Percentiles rank a stretch among this genome's conserved stretches.
Conservation (phyloP, 2,113 vertebrate genomes). For the Archocentrus centrarchus region DNA sequence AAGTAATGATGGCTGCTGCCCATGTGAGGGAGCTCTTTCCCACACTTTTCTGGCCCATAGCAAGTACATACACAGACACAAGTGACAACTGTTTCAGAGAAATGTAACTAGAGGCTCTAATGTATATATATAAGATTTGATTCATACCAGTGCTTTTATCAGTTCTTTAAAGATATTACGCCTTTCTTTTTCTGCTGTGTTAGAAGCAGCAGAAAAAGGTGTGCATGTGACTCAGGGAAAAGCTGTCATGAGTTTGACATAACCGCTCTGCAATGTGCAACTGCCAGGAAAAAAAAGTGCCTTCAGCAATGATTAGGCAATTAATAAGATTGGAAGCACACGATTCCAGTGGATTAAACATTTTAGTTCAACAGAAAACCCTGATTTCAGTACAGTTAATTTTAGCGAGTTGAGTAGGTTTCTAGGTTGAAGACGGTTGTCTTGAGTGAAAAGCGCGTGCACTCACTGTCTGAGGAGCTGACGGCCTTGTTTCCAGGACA, state of each 20-base stretch:
- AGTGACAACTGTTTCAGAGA: not conserved
- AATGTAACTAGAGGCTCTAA: not conserved
- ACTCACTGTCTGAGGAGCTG: constrained; percentile 98
- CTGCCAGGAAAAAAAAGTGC: not conserved
- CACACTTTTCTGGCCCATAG: constrained; percentile 12
- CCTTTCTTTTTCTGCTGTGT: not conserved
- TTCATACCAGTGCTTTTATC: not conserved
- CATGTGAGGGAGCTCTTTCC: constrained; percentile 70
- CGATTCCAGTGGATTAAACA: not conserved
- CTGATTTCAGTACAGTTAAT: not conserved
- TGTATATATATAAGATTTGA: not conserved
- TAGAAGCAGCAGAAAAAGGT: not conserved
- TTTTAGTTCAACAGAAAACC: not conserved
- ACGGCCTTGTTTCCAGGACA: constrained; percentile 98
- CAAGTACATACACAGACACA: not conserved
- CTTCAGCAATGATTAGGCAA: not conserved
- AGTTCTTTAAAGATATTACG: not conserved
- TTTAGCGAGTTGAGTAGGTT: constrained; percentile 17
- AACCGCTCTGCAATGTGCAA: not conserved
- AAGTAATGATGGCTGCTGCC: constrained; percentile 31
- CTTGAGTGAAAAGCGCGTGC: not conserved
- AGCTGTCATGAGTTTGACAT: not conserved
- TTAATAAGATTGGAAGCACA: not conserved
- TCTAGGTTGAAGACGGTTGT: not conserved
- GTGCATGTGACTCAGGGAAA: not conserved